A percentile compares a stretch with the other conserved stretches of the same genome.
phyloP scores from a whole-genome alignment of 2,113 vertebrate genomes.

The Boleophthalmus pectinirostris region DNA sequence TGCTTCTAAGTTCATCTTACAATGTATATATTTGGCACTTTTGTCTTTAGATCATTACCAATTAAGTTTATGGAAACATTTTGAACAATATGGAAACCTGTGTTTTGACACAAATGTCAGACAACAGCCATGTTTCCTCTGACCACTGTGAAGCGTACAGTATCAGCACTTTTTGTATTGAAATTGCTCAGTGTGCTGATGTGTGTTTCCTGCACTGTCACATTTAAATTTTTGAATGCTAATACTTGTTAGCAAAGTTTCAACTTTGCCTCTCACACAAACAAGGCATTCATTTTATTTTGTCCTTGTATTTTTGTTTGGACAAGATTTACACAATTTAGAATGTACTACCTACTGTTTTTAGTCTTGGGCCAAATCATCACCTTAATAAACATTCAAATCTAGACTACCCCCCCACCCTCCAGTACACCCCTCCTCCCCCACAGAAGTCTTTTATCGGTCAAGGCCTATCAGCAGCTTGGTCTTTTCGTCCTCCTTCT shows the following conservation, averaged over 20 bases:
- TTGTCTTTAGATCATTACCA: neutral
- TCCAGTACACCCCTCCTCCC: neutral
- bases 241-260: neutral
- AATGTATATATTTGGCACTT: neutral
- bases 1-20: neutral
- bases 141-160: neutral
- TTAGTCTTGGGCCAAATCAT: neutral
- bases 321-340: neutral
- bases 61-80: constrained; percentile 2
- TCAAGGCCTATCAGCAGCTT: constrained; percentile 89
- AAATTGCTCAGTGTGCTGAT: neutral
- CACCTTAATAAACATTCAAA: neutral
- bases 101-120: constrained; percentile 51
- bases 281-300: neutral
- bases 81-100: too few species aligned
- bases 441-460: constrained; percentile 73
- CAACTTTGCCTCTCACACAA: neutral
- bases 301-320: neutral
- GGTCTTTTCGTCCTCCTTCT: constrained; percentile 82
- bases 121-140: constrained; percentile 29
- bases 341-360: neutral
- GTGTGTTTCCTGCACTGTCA: neutral
- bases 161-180: neutral
- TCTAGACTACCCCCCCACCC: neutral
- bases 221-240: neutral